A percentile compares a stretch with the other conserved stretches of the same genome.
phyloP scores from a whole-genome alignment of 2,888 invertebrate genomes.

The Drosophila formosana region DNA sequence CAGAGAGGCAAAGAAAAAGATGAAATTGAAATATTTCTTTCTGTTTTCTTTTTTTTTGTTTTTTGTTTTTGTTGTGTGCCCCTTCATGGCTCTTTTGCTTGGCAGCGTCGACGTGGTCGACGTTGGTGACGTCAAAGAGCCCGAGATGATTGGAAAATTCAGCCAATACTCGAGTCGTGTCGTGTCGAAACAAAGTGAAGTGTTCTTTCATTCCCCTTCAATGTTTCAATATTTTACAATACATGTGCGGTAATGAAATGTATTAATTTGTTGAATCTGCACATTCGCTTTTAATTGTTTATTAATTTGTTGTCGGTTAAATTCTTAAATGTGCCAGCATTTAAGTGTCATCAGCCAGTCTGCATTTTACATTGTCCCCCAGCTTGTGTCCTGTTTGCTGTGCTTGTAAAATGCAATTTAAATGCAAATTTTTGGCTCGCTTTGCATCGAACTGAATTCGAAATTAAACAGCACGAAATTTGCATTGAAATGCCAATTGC shows the following conservation, averaged over 20 bases:
- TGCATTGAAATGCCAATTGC: conserved; percentile 65
- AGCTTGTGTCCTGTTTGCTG: neutral
- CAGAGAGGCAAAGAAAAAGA: conserved; percentile 3
- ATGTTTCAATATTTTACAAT: conserved; percentile 13
- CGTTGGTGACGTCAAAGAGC: conserved; percentile 80
- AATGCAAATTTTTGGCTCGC: conserved; percentile 59
- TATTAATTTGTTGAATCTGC: conserved; percentile 29
- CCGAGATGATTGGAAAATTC: conserved; percentile 63
- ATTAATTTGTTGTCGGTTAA: conserved; percentile 36
- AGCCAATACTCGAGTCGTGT: conserved; percentile 47
- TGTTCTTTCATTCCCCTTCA: conserved; percentile 16
- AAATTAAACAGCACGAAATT: conserved; percentile 71
- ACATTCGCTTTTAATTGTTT: conserved; percentile 28
- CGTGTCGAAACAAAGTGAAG: conserved; percentile 52
- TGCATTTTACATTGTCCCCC: neutral
- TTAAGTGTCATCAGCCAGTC: conserved; percentile 20
- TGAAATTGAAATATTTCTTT: conserved; percentile 34
- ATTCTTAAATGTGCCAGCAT: conserved; percentile 24
- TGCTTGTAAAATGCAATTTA: conserved; percentile 67
- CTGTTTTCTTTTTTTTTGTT: neutral
- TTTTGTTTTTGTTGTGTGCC: conserved; percentile 6
- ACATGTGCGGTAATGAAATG: conserved; percentile 32
- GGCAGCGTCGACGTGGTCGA: conserved; percentile 16
- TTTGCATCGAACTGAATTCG: conserved; percentile 57
- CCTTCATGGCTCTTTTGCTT: conserved; percentile 12